Percentiles rank a stretch among this genome's conserved stretches.
These are phyloP conservation scores for Manis javanica DNA, from an alignment of 2,797 vertebrate species.

Conservation along the genomic window DNA sequence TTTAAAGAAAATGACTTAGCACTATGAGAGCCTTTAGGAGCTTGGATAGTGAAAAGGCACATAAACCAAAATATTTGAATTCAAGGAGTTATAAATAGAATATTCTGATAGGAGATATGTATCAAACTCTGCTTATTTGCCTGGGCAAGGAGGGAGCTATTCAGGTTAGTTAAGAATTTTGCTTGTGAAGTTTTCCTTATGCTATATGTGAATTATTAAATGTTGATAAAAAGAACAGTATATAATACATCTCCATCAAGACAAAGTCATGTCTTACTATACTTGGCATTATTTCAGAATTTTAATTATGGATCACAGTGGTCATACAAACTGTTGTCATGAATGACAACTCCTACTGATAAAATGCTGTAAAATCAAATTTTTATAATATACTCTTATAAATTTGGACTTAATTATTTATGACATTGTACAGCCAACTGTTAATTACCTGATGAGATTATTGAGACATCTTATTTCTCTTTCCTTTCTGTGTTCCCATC, in stretches of 20 bases:
- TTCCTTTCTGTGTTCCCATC: background rate
- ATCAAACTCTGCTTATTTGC: background rate
- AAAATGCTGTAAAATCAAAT: background rate
- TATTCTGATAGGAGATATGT: background rate
- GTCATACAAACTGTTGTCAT: background rate
- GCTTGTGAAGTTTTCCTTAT: background rate
- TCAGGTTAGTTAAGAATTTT: background rate
- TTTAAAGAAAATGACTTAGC: conserved; percentile 49
- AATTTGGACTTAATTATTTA: background rate
- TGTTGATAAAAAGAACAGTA: background rate
- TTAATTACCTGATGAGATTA: background rate
- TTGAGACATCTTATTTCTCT: background rate
- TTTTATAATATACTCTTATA: background rate
- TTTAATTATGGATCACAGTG: background rate
- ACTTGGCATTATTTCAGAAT: conserved; percentile 11
- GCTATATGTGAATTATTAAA: background rate
- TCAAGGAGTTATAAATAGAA: background rate
- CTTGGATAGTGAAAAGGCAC: background rate
- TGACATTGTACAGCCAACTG: background rate
- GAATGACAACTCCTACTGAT: background rate
- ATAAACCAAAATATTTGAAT: background rate
- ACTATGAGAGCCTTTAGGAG: background rate
- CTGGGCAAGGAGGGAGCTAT: background rate
- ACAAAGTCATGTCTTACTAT: background rate
- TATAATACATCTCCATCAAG: background rate